Percentiles rank a stretch among this genome's conserved stretches.
These are phyloP conservation scores for Acronicta alni DNA, from an alignment of 2,888 invertebrate species.

Conservation along the genomic window DNA sequence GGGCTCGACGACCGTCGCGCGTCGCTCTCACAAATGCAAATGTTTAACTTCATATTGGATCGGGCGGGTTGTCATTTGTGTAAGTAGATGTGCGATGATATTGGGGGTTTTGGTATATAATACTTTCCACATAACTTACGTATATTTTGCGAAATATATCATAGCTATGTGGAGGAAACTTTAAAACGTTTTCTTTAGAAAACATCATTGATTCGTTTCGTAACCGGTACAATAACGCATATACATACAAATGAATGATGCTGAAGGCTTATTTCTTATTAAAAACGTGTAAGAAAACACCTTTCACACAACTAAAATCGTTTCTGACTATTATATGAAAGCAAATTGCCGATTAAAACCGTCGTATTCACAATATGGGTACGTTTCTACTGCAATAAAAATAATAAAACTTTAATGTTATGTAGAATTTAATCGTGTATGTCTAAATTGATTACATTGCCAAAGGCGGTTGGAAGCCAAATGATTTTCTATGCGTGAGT, in stretches of 20 bases:
- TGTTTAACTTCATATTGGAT: slow-evolving; percentile 83
- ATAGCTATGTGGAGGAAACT: background rate
- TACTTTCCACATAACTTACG: slow-evolving; percentile 25
- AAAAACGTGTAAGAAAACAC: background rate
- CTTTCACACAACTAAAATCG: slow-evolving; percentile 8
- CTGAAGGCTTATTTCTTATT: background rate
- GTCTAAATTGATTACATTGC: slow-evolving; percentile 32
- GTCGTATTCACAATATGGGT: slow-evolving; percentile 23
- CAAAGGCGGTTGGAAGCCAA: slow-evolving; percentile 10
- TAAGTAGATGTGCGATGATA: slow-evolving; percentile 60
- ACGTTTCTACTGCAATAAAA: slow-evolving; percentile 35
- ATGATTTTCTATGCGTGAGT: slow-evolving; percentile 17
- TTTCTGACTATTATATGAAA: slow-evolving; percentile 17
- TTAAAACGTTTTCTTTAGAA: background rate
- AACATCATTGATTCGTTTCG: background rate
- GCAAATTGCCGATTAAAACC: slow-evolving; percentile 30
- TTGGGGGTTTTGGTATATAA: slow-evolving; percentile 53
- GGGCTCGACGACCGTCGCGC: slow-evolving; percentile 63
- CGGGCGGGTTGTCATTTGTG: slow-evolving; percentile 68
- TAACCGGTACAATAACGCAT: background rate
- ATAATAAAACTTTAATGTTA: slow-evolving; percentile 26
- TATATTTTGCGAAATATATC: slow-evolving; percentile 25
- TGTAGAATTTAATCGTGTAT: slow-evolving; percentile 31
- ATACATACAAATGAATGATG: slow-evolving; percentile 6
- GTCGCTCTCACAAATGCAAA: slow-evolving; percentile 76